phyloP scores from a whole-genome alignment of 1,140 invertebrate genomes.

The Cherax destructor region DNA sequence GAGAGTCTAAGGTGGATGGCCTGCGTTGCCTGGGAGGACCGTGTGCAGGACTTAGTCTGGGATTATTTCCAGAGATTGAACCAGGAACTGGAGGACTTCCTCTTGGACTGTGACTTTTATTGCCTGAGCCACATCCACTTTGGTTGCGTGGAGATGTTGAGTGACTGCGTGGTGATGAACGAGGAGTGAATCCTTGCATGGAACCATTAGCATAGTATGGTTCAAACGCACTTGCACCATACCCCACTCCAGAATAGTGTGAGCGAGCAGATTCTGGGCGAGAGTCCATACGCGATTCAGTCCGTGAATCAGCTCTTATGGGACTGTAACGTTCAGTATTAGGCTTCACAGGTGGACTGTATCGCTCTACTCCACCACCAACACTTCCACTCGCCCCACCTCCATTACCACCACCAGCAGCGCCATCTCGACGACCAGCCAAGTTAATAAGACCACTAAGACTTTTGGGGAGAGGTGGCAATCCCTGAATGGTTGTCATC shows the following conservation, averaged over 20 bases:
- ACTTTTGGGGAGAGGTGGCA: conserved; percentile 70
- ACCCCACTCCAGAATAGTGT: conserved; percentile 60
- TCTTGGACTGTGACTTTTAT: conserved; percentile 51
- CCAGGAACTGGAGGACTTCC: conserved; percentile 67
- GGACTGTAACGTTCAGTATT: conserved; percentile 67
- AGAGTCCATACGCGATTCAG: conserved; percentile 66
- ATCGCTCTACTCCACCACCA: conserved; percentile 29
- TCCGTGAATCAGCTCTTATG: conserved; percentile 65
- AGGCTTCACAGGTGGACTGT: conserved; percentile 66
- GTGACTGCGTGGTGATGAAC: conserved; percentile 65
- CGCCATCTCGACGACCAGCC: conserved; percentile 39
- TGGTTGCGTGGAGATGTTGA: conserved; percentile 61
- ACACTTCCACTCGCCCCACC: conserved; percentile 16
- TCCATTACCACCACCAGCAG: background rate
- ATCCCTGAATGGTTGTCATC: conserved; percentile 62
- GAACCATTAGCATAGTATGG: conserved; percentile 68
- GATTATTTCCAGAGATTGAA: conserved; percentile 59
- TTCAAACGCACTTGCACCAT: conserved; percentile 70
- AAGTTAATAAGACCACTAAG: conserved; percentile 66
- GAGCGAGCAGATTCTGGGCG: conserved; percentile 64
- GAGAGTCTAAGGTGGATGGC: conserved; percentile 72
- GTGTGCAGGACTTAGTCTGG: conserved; percentile 60
- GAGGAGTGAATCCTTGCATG: conserved; percentile 53
- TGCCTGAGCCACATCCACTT: conserved; percentile 28
- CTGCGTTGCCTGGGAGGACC: conserved; percentile 55